These are phyloP conservation scores for Diceros bicornis DNA, from an alignment of 2,797 vertebrate genomes.

Conservation along the genomic window DNA sequence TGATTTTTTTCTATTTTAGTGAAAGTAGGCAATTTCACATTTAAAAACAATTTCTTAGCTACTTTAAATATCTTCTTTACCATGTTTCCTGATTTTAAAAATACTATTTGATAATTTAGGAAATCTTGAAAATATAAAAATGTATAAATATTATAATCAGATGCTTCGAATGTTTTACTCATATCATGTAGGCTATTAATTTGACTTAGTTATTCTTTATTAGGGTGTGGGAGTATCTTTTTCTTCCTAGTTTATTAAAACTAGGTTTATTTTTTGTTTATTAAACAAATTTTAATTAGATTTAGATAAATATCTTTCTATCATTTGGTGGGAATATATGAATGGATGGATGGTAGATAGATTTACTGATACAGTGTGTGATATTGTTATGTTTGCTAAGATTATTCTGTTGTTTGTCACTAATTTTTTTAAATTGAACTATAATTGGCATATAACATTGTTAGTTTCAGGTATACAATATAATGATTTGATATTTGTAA, in stretches of 20 bases:
- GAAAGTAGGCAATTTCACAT: background rate
- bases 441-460: background rate
- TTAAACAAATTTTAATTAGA: background rate
- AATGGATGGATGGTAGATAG: background rate
- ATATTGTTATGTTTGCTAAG: background rate
- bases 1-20: background rate
- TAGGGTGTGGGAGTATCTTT: background rate
- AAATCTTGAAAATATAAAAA: background rate
- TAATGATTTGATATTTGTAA: background rate
- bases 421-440: background rate
- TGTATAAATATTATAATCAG: background rate
- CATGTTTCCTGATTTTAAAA: constrained; percentile 5
- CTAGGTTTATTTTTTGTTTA: background rate
- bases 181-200: background rate
- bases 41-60: background rate
- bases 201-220: background rate
- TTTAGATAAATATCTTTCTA: background rate
- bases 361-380: background rate
- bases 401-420: background rate
- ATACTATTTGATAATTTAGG: background rate
- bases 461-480: background rate
- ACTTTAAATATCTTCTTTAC: background rate
- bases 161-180: background rate
- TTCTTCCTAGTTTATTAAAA: background rate
- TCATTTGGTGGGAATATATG: background rate